phyloP scores from a whole-genome alignment of 1,140 invertebrate species.

The Pararge aegeria region DNA sequence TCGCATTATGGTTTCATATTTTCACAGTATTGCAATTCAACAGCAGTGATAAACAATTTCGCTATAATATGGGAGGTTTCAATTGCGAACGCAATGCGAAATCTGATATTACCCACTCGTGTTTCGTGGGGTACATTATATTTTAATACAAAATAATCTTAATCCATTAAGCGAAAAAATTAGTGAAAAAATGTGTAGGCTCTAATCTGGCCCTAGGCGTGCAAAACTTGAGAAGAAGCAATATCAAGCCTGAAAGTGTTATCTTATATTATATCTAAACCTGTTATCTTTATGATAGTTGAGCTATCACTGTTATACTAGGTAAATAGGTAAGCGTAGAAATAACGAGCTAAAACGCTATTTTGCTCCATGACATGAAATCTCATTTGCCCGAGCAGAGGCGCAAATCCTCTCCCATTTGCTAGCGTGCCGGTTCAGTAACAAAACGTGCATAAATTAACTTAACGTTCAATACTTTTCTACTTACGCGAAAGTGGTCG shows the following conservation, averaged over 20 bases:
- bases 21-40: slow-evolving; percentile 57
- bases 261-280: no score
- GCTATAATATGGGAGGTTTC: slow-evolving; percentile 30
- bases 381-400: slow-evolving; percentile 48
- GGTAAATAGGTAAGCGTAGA: neutral
- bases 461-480: slow-evolving; percentile 74
- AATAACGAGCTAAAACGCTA: slow-evolving; percentile 4
- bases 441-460: slow-evolving; percentile 75
- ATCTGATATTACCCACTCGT: neutral
- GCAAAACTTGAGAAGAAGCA: no score
- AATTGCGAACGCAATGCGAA: slow-evolving; percentile 13
- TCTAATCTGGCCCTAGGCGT: no score
- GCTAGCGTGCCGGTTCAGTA: slow-evolving; percentile 43
- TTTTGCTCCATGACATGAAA: slow-evolving; percentile 35
- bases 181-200: no score
- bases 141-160: no score
- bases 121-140: neutral
- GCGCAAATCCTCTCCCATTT: slow-evolving; percentile 49
- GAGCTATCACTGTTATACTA: no score
- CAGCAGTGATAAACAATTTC: slow-evolving; percentile 52
- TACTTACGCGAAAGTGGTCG: slow-evolving; percentile 69
- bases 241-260: no score
- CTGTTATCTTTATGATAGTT: no score
- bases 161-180: no score
- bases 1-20: slow-evolving; percentile 5